Evolutionary conservation across 2,888 invertebrate species (phyloP).

Genomic region (Dascillus cervinus): DNA sequence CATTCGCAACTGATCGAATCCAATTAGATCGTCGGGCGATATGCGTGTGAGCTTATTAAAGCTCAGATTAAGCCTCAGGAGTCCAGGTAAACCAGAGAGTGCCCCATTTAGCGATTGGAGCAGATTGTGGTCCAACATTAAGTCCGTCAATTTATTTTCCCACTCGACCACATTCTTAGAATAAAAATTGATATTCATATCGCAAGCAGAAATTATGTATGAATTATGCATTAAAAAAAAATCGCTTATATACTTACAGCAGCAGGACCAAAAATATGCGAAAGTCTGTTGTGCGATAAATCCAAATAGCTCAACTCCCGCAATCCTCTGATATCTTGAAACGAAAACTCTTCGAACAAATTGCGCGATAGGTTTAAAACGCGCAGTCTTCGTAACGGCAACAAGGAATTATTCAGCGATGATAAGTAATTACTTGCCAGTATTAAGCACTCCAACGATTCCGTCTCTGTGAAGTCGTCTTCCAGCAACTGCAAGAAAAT

Average conservation of each 20-base stretch:
- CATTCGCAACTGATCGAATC: conserved; percentile 63
- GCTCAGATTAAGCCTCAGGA: conserved; percentile 65
- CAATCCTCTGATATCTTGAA: conserved; percentile 70
- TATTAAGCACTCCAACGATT: conserved; percentile 60
- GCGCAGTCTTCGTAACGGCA: conserved; percentile 58
- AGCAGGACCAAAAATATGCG: conserved; percentile 56
- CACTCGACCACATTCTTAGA: conserved; percentile 69
- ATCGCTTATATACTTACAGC: conserved; percentile 45
- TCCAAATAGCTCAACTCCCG: conserved; percentile 64
- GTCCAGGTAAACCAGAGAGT: conserved; percentile 64
- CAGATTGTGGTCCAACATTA: conserved; percentile 68
- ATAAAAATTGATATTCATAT: no score
- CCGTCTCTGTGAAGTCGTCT: conserved; percentile 69
- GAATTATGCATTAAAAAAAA: background rate
- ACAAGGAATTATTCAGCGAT: conserved; percentile 64
- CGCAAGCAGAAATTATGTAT: no score
- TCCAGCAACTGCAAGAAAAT: conserved; percentile 54
- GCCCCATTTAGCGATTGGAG: conserved; percentile 65
- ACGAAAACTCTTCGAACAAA: conserved; percentile 65
- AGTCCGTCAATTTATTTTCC: conserved; percentile 62
- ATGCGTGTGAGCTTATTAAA: conserved; percentile 67
- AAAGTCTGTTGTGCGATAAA: conserved; percentile 68
- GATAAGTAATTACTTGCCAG: conserved; percentile 66
- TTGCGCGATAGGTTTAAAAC: conserved; percentile 72
- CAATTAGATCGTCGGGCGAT: conserved; percentile 69